A percentile compares a stretch with the other conserved stretches of the same genome.
phyloP scores from a whole-genome alignment of 1,140 invertebrate species.

The Pantala flavescens region DNA sequence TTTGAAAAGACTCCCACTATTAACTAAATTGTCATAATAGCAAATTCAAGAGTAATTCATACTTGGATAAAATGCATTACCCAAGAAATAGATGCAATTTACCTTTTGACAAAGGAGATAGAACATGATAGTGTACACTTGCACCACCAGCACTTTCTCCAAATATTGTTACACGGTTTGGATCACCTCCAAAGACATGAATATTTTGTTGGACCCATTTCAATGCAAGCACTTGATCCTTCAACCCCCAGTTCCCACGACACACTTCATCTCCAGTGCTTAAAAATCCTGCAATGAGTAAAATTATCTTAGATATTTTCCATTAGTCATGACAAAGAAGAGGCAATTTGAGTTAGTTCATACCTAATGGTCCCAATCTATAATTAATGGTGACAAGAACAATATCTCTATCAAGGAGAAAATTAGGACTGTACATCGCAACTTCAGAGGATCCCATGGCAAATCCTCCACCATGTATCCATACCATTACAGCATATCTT shows the following conservation, averaged over 20 bases:
- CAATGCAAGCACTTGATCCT: conserved; percentile 11
- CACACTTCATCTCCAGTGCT: not conserved
- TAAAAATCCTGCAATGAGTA: not conserved
- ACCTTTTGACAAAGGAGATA: conserved; percentile 12
- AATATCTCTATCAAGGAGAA: conserved; percentile 34
- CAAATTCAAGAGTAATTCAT: no score
- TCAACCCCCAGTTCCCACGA: not conserved
- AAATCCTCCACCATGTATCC: conserved; percentile 44
- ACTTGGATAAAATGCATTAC: no score
- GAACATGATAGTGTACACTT: not conserved
- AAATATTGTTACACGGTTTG: conserved; percentile 10
- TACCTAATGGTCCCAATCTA: conserved; percentile 33
- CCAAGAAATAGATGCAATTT: not conserved
- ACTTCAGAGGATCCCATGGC: conserved; percentile 26
- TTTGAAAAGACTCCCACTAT: no score
- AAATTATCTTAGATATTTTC: not conserved
- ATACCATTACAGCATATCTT: conserved; percentile 38
- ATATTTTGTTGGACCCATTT: conserved; percentile 12
- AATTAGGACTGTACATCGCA: conserved; percentile 28
- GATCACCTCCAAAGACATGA: not conserved
- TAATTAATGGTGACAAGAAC: conserved; percentile 41
- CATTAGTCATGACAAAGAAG: not conserved
- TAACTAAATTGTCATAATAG: no score
- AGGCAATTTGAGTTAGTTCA: not conserved
- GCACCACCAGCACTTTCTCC: conserved; percentile 11